phyloP scores from a whole-genome alignment of 2,888 invertebrate species.

The Himalopsyche anomala region DNA sequence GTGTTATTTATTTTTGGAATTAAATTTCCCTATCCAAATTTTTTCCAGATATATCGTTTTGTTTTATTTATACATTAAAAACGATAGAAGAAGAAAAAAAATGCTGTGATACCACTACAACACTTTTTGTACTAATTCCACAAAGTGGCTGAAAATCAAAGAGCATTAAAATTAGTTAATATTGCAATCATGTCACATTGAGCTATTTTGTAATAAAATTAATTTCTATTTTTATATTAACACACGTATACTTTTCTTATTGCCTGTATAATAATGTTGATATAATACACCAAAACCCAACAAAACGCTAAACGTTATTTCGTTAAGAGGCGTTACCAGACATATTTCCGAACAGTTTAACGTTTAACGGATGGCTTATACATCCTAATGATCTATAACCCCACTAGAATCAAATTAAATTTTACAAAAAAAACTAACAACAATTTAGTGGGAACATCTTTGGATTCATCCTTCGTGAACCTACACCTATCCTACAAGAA shows the following conservation, averaged over 20 bases:
- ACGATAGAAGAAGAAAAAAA: too few relatives aligned
- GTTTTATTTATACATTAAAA: too few relatives aligned
- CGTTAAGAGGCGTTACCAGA: conserved; percentile 62
- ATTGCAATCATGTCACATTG: too few relatives aligned
- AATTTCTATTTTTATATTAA: too few relatives aligned
- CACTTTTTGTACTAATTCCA: too few relatives aligned
- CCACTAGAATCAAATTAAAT: conserved; percentile 54
- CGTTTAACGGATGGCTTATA: conserved; percentile 51
- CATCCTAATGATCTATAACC: conserved; percentile 54
- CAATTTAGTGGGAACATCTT: conserved; percentile 32
- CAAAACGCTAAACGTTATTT: conserved; percentile 63
- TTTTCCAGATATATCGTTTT: too few relatives aligned
- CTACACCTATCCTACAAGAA: conserved; percentile 16
- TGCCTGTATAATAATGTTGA: conserved; percentile 60
- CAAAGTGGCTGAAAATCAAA: too few relatives aligned
- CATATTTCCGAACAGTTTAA: conserved; percentile 59
- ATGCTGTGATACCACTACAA: too few relatives aligned
- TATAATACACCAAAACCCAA: conserved; percentile 59
- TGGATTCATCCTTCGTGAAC: conserved; percentile 37
- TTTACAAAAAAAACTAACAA: conserved; percentile 48
- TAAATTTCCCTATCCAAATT: too few relatives aligned
- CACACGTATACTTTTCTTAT: not conserved
- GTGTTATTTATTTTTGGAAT: too few relatives aligned
- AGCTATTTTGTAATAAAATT: too few relatives aligned
- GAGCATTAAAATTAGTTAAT: too few relatives aligned